A percentile compares a stretch with the other conserved stretches of the same genome.
These are phyloP conservation scores for Notechis scutatus DNA, from an alignment of 2,113 vertebrate genomes.

Conservation along the genomic window DNA sequence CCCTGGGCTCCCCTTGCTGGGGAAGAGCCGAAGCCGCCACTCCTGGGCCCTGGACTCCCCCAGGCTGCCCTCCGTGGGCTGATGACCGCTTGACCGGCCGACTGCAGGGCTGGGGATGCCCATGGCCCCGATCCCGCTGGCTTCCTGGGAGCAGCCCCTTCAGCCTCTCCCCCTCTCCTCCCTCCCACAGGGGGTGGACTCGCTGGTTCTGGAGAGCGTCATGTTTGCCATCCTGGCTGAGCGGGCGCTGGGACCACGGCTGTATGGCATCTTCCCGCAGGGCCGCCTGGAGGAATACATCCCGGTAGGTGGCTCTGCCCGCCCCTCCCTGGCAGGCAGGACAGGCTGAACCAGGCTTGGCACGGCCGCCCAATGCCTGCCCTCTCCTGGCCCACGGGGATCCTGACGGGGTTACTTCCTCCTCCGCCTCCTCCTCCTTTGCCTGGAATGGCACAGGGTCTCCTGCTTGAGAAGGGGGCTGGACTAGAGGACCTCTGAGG, in stretches of 20 bases:
- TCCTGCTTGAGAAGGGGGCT: too few species aligned
- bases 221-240: slow-evolving; percentile 97
- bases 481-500: background rate
- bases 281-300: slow-evolving; percentile 91
- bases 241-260: slow-evolving; percentile 81
- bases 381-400: background rate
- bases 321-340: background rate
- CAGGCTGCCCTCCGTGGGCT: background rate
- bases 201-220: slow-evolving; percentile 88
- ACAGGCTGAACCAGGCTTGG: background rate
- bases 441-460: background rate
- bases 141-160: background rate
- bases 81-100: background rate
- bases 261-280: slow-evolving; percentile 91
- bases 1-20: background rate
- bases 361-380: background rate
- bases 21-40: background rate
- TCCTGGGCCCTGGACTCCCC: background rate
- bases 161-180: background rate
- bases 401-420: background rate
- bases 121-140: background rate
- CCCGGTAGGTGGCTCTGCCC: slow-evolving; percentile 65
- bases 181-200: slow-evolving; percentile 80
- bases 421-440: background rate
- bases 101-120: background rate